Percentiles rank a stretch among this genome's conserved stretches.
phyloP scores from a whole-genome alignment of 2,113 vertebrate species.

The Enhydra lutris region DNA sequence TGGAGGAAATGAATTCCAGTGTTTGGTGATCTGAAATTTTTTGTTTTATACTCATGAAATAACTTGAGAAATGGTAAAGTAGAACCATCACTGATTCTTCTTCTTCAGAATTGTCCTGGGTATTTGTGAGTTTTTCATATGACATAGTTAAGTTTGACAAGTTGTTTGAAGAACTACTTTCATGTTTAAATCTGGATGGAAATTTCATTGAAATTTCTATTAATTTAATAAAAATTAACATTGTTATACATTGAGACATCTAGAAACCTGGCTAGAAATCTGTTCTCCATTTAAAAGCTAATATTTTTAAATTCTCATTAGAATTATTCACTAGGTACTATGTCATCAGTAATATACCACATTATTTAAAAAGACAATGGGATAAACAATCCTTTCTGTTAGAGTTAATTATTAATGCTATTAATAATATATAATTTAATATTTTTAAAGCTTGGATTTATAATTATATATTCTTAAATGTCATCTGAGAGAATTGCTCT shows the following conservation, averaged over 20 bases:
- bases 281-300: background rate
- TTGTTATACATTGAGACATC: background rate
- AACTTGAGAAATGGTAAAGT: background rate
- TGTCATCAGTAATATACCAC: background rate
- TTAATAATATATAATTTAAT: background rate
- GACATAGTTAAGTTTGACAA: background rate
- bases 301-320: background rate
- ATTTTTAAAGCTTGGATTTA: background rate
- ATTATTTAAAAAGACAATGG: background rate
- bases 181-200: background rate
- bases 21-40: background rate
- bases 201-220: background rate
- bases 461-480: background rate
- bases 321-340: background rate
- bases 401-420: background rate
- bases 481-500: background rate
- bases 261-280: background rate
- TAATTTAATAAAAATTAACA: background rate
- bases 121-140: background rate
- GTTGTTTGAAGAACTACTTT: background rate
- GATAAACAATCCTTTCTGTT: background rate
- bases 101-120: background rate
- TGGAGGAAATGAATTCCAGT: background rate
- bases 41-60: background rate
- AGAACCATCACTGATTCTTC: background rate